Percentiles rank a stretch among this genome's conserved stretches.
These are phyloP conservation scores for Holcopasites calliopsidis DNA, from an alignment of 1,140 invertebrate species.

Conservation along the genomic window DNA sequence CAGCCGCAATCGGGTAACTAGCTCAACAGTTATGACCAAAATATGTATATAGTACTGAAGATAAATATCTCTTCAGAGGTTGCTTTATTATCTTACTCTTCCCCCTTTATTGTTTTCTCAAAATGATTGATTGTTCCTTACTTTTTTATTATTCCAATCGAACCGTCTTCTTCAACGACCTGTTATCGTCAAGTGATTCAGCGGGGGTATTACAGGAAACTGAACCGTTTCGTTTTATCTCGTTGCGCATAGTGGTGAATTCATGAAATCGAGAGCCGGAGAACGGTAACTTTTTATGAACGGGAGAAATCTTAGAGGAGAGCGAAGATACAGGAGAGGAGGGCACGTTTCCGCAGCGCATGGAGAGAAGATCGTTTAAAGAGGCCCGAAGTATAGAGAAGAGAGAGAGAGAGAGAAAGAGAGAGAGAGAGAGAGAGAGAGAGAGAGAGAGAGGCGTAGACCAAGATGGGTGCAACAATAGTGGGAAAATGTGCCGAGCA, in stretches of 20 bases:
- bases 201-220: neutral
- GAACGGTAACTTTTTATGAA: constrained; percentile 10
- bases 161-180: neutral
- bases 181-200: neutral
- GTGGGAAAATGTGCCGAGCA: constrained; percentile 40
- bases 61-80: too few relatives aligned
- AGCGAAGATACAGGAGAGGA: constrained; percentile 16
- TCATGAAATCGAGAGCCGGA: neutral
- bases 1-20: too few relatives aligned
- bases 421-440: neutral
- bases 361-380: constrained; percentile 11
- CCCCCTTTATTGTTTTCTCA: too few relatives aligned
- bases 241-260: neutral
- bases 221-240: constrained; percentile 2
- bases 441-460: neutral
- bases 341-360: neutral
- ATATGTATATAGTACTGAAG: too few relatives aligned
- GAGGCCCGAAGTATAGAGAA: neutral
- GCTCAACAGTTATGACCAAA: too few relatives aligned
- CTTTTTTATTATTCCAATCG: too few relatives aligned
- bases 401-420: neutral
- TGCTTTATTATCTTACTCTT: too few relatives aligned
- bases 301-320: constrained; percentile 20
- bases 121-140: too few relatives aligned
- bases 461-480: constrained; percentile 15